These are phyloP conservation scores for Rhyacichthys aspro DNA, from an alignment of 2,797 vertebrate species.

Conservation along the genomic window DNA sequence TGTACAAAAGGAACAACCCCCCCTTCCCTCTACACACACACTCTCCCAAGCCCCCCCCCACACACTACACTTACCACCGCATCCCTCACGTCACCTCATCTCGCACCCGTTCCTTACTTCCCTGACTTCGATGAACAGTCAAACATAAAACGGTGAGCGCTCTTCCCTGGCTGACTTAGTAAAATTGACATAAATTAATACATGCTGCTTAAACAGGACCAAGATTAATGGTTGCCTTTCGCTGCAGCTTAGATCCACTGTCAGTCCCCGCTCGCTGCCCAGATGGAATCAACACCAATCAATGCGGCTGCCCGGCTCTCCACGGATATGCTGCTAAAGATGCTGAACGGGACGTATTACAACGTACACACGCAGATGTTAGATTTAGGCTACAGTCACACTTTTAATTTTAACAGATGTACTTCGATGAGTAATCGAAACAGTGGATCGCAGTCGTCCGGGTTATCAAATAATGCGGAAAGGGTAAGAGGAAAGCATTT, in stretches of 20 bases:
- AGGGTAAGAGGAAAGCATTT: too few species aligned
- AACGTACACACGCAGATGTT: conserved; percentile 16
- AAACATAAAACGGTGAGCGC: conserved; percentile 90
- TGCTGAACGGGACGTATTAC: conserved; percentile 41
- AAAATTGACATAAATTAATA: conserved; percentile 99
- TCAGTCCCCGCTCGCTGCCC: conserved; percentile 91
- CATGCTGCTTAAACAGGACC: conserved; percentile 97
- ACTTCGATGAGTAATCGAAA: background rate
- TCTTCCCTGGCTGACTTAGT: conserved; percentile 92
- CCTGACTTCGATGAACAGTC: conserved; percentile 83
- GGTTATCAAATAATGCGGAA: too few species aligned
- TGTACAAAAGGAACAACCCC: conserved; percentile 65
- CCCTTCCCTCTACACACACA: background rate
- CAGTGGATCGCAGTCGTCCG: background rate
- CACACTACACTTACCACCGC: conserved; percentile 11
- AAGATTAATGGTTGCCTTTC: conserved; percentile 98
- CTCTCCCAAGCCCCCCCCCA: background rate
- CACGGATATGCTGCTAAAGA: conserved; percentile 65
- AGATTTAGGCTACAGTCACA: conserved; percentile 8
- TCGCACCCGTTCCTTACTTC: background rate
- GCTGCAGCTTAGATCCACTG: conserved; percentile 94
- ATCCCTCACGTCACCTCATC: conserved; percentile 29
- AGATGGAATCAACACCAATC: conserved; percentile 97
- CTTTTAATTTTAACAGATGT: conserved; percentile 12
- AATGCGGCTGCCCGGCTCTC: conserved; percentile 77